phyloP scores from a whole-genome alignment of 2,113 vertebrate species.

The Paramisgurnus dabryanus region DNA sequence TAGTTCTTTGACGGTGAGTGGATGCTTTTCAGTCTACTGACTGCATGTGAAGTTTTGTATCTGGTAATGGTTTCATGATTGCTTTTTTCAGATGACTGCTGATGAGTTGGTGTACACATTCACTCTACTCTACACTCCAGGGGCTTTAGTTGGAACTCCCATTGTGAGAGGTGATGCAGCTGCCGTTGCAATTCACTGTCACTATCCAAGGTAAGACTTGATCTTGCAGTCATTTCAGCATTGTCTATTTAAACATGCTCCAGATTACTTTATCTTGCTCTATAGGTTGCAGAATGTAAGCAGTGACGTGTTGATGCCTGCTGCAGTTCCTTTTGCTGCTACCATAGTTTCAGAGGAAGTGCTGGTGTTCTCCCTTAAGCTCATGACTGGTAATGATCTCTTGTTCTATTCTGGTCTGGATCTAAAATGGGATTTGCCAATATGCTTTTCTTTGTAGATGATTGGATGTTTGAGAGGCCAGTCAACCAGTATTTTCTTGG shows the following conservation, averaged over 20 bases:
- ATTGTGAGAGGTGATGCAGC: neutral
- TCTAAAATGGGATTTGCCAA: neutral
- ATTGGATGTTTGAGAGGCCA: constrained; percentile 5
- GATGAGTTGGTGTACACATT: neutral
- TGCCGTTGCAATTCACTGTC: constrained; percentile 9
- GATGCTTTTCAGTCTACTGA: neutral
- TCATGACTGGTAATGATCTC: neutral
- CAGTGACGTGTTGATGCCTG: constrained; percentile 57
- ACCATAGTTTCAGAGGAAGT: neutral
- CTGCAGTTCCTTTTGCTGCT: constrained; percentile 52
- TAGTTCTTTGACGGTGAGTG: constrained; percentile 45
- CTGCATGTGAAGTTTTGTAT: neutral
- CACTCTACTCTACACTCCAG: constrained; percentile 1
- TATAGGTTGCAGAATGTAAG: constrained; percentile 53
- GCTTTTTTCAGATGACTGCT: neutral
- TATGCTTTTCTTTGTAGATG: neutral
- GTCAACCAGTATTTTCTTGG: constrained; percentile 31
- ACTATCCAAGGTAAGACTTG: neutral
- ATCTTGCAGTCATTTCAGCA: no score
- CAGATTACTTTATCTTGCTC: no score
- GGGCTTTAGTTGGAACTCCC: constrained; percentile 7
- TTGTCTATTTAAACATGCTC: no score
- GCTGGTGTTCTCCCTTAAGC: neutral
- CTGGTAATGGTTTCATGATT: neutral
- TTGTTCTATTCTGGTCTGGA: neutral